A percentile compares a stretch with the other conserved stretches of the same genome.
Conservation (phyloP, 2,888 invertebrate species). For the Synergus itoensis region DNA sequence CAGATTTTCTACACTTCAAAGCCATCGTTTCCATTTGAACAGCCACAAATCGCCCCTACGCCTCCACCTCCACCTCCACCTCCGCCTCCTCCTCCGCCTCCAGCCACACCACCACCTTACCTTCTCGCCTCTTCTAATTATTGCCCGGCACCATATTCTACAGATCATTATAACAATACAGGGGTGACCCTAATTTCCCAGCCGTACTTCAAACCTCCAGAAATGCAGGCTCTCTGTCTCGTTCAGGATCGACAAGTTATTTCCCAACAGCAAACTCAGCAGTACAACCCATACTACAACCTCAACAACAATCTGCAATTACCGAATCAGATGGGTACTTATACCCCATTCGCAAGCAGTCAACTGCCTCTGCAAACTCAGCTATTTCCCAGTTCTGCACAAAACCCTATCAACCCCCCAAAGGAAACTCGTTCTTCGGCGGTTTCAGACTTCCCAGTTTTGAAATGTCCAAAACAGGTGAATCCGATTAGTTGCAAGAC, state of each 20-base stretch:
- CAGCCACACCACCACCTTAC: slow-evolving; percentile 62
- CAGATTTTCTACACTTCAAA: slow-evolving; percentile 62
- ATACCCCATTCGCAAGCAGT: slow-evolving; percentile 56
- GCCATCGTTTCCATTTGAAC: slow-evolving; percentile 67
- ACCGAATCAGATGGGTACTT: slow-evolving; percentile 59
- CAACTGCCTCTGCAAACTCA: slow-evolving; percentile 61
- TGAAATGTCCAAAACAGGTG: slow-evolving; percentile 44
- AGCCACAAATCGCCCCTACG: slow-evolving; percentile 56
- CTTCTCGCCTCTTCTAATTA: slow-evolving; percentile 66
- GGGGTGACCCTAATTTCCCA: slow-evolving; percentile 65
- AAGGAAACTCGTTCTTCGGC: slow-evolving; percentile 56
- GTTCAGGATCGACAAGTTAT: slow-evolving; percentile 63
- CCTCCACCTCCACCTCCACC: slow-evolving; percentile 54
- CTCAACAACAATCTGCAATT: slow-evolving; percentile 63
- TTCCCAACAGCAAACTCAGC: slow-evolving; percentile 58
- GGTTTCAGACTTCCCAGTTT: slow-evolving; percentile 43
- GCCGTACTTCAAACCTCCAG: slow-evolving; percentile 68
- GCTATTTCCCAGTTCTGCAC: slow-evolving; percentile 60
- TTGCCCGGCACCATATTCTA: slow-evolving; percentile 61
- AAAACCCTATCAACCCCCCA: slow-evolving; percentile 54
- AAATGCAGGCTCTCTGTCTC: slow-evolving; percentile 66
- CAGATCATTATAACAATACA: slow-evolving; percentile 66
- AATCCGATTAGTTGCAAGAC: neutral
- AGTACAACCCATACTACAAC: slow-evolving; percentile 64
- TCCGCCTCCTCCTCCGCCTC: slow-evolving; percentile 52